Percentiles rank a stretch among this genome's conserved stretches.
phyloP scores from a whole-genome alignment of 2,113 vertebrate genomes.

The Zapus hudsonius region DNA sequence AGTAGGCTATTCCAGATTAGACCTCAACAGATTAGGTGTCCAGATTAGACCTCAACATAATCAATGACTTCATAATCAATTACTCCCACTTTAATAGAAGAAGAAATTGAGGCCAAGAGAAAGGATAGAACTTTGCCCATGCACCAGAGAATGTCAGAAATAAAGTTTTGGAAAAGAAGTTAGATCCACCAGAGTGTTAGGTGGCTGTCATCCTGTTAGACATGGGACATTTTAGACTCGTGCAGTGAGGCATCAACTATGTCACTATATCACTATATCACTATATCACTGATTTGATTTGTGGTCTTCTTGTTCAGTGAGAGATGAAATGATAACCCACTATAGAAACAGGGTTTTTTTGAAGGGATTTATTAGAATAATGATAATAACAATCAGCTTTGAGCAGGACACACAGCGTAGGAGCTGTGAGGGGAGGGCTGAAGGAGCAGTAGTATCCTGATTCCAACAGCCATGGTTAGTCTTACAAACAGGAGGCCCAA shows the following conservation, averaged over 20 bases:
- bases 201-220: neutral
- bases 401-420: neutral
- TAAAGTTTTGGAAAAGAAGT: neutral
- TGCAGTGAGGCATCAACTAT: neutral
- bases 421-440: neutral
- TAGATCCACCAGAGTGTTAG: neutral
- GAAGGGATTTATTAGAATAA: neutral
- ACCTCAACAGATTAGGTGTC: neutral
- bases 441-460: neutral
- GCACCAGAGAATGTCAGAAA: neutral
- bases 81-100: constrained; percentile 1
- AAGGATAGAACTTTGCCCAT: neutral
- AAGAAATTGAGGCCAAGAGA: constrained; percentile 22
- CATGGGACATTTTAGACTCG: neutral
- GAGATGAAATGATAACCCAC: neutral
- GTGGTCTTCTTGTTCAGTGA: neutral
- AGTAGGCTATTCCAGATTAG: neutral
- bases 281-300: constrained; percentile 43
- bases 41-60: neutral
- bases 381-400: neutral
- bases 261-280: too few relatives aligned
- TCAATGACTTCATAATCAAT: neutral
- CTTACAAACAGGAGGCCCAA: neutral
- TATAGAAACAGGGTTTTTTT: neutral
- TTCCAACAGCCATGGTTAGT: constrained; percentile 21